Base-by-base conservation (phyloP, 2,888 invertebrate genomes). In the Galeruca laticollis region DNA sequence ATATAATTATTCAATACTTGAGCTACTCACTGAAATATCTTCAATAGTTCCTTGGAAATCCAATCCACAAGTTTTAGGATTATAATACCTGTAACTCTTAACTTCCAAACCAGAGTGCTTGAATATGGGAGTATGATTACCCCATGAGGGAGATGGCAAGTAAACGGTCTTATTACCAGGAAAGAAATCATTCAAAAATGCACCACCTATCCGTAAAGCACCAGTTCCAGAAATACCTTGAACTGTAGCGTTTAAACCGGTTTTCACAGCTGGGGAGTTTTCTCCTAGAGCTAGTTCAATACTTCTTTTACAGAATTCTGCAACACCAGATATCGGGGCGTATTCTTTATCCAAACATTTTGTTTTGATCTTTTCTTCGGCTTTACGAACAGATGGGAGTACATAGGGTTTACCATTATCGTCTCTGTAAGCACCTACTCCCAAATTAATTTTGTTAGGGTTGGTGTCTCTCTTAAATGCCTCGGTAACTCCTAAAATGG, bases 161-260 rank as follows among this genome's bases (percentile, higher is more conserved):
- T 96, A 98, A 60, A 96, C 87, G 72, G 92, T 93, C 86, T 97
- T 97, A 77, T 87, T 89, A 40, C 93, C 92, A 8, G 90, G 90
- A 86, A 93, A 94, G 86, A 93, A 96, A 76, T 90, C 91, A 66
- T 90, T 91, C 71, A 98, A 86, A 85, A 97, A 99, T 72, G 93
- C 94, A 49, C 94, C 93, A 33, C 98, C 99, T 60, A 99, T 89
- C 69, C 96, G 90, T n/a, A 99, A 88, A 1, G 99, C 94, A 15
- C 99, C 99, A 13, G 99, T 99, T 64, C 99, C 99, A 74, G 98
- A 98, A 72, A 99, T 91, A n/a, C 94, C 91, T 87, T 93, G 91
- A 79, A 97, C 94, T 82, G 92, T 92, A 69, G 90, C 89, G 84
- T 90, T 91, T 6, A 91, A 86, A 78, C 93, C 93, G 74, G 92